Evolutionary conservation across 2,888 invertebrate species (phyloP).

Genomic region (Apomyelois bistriatella): DNA sequence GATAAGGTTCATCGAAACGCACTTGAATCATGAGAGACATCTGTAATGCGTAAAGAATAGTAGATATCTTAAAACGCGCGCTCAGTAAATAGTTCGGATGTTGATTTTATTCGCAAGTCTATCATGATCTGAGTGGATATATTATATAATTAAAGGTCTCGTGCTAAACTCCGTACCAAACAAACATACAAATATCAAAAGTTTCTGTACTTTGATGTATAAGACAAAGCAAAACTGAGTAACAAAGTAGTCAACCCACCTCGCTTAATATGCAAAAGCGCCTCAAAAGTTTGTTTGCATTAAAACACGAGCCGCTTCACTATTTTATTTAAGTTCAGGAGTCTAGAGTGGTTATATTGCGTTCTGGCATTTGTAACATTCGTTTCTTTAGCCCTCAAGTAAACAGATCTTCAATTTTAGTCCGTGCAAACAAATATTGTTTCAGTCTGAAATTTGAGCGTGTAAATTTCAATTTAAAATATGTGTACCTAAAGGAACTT

Average conservation of each 20-base stretch:
- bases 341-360: conserved; percentile 80
- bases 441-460: too few species aligned
- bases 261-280: conserved; percentile 80
- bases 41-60: conserved; percentile 13
- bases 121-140: conserved; percentile 64
- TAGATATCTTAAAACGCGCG: conserved; percentile 1
- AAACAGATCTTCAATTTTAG: background rate
- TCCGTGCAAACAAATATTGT: background rate
- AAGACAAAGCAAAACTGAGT: conserved; percentile 77
- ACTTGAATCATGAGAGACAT: conserved; percentile 70
- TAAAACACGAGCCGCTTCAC: conserved; percentile 80
- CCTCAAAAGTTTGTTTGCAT: conserved; percentile 81
- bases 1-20: conserved; percentile 41
- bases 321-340: conserved; percentile 76
- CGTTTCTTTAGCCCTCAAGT: conserved; percentile 53
- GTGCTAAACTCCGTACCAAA: conserved; percentile 31
- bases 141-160: conserved; percentile 36
- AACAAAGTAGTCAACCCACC: conserved; percentile 78
- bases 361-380: conserved; percentile 76
- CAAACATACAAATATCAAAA: conserved; percentile 28
- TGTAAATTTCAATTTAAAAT: too few species aligned
- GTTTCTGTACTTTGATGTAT: conserved; percentile 45
- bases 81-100: background rate
- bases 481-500: too few species aligned
- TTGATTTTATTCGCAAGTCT: conserved; percentile 35